Evolutionary conservation across 2,113 vertebrate genomes (phyloP), one percentile per base, ranked within the genome.

Genomic region (Sinocyclocheilus maitianheensis): DNA sequence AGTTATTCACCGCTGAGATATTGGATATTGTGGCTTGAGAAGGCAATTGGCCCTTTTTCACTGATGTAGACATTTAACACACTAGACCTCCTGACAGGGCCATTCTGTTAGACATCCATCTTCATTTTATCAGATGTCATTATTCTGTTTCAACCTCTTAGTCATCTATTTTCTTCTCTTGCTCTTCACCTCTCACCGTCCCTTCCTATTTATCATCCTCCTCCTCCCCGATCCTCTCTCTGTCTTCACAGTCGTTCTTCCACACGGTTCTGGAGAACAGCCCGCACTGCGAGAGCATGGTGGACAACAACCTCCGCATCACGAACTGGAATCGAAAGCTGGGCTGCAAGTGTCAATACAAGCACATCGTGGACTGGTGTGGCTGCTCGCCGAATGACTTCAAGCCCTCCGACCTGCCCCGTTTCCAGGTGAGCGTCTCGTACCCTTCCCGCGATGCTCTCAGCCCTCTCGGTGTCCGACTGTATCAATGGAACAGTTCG

Each of bases 321-420:
- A 98, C 97, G 0, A 98, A 98, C 94, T 98, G 97, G 97, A 98
- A 98, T 93, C 95, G 97, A 30, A 98, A 97, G 90, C 95, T 98
- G 0, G 97, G 97, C 58, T 98, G 97, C 85, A 97, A 97, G 90
- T 98, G 97, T 69, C 97, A 98, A 90, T 98, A 98, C 94, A 98
- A 98, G 91, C 97, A 98, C 94, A 98, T 98, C 5, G 97, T 98
- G 20, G 97, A 98, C 94, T 98, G 97, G 97, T 98, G 97, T 55
- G 97, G 97, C 88, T 98, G 97, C 83, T 98, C 97, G 0, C 97
- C 97, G 0, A 98, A 97, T 5, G 97, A 98, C 91, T 95, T 92
- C 96, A 99, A 99, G 91, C 98, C 97, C 0, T 92, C 96, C 16
- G 98, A 99, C 88, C 97, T 99, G 91, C 98, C 98, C 72, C 96